Conservation (phyloP, 2,113 vertebrate genomes). For the Tauraco erythrolophus region DNA sequence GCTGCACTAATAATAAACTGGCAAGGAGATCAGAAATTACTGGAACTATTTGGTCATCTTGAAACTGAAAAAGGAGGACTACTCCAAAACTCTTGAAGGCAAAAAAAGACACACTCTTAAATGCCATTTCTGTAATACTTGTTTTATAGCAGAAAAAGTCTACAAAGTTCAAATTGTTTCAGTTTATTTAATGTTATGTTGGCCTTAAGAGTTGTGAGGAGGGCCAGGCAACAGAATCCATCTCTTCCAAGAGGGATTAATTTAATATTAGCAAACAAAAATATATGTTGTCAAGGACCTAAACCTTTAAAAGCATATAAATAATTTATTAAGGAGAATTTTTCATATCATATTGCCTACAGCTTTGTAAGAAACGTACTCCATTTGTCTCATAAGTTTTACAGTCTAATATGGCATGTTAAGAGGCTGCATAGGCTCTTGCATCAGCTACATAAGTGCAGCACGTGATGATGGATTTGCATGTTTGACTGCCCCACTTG, state of each 20-base stretch:
- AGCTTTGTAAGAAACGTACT: background rate
- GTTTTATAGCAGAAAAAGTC: background rate
- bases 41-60: constrained; percentile 67
- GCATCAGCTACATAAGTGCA: background rate
- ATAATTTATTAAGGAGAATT: background rate
- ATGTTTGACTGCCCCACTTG: background rate
- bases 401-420: background rate
- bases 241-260: background rate
- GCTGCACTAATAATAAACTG: constrained; percentile 59
- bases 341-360: background rate
- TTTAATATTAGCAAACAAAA: constrained; percentile 12
- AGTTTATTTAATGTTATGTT: background rate
- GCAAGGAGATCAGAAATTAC: constrained; percentile 64
- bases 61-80: constrained; percentile 32
- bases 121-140: background rate
- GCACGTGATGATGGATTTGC: background rate
- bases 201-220: background rate
- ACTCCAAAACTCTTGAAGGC: constrained; percentile 31
- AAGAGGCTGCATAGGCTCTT: background rate
- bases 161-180: background rate
- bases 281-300: background rate
- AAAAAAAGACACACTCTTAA: background rate
- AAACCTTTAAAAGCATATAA: background rate
- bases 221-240: background rate
- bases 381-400: background rate